Evolutionary conservation across 2,113 vertebrate species (phyloP), one percentile per base, ranked within the genome.

Genomic region (Propithecus coquereli): DNA sequence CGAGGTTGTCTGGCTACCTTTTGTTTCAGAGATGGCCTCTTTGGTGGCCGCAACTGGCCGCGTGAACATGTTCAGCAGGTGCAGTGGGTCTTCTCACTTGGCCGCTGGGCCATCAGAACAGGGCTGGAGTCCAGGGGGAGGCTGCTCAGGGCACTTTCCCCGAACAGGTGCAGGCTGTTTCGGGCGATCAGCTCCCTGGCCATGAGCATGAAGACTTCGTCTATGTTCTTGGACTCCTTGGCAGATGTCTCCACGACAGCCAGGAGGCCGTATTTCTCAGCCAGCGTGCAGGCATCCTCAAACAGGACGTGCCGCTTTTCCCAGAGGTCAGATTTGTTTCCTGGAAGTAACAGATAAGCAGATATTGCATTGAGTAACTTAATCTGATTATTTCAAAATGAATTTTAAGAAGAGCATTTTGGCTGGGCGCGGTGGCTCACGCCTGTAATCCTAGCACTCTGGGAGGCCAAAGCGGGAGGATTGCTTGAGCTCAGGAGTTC

Each of bases 231-330:
- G 43, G 98, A 98, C 96, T 99, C 99, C 86, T 99, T 99, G 66
- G 99, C 99, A 0, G 99, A 99, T 0, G 99, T 99, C 97, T 99
- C 99, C 97, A 99, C 70, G 1, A 99, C 99, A 5, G 99, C 99
- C 0, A 99, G 96, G 66, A 99, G 98, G 22, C 99, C 99, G 0
- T 98, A 91, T 25, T 99, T 99, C 94, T 99, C 99, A 0, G 99
- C 99, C 92, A 99, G 96, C 0, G 98, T 98, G 97, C 99, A 99
- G 40, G 99, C 99, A 0, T 99, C 99, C 92, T 99, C 98, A 81
- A 99, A 99, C 13, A 96, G 97, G 32, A 99, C 99, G 2, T 99
- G 98, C 0, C 99, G 99, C 81, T 99, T 98, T 3, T 98, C 95
- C 95, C 99, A 98, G 3, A 99, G 95, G 95, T 99, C 99, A 0